Conservation (phyloP, 2,113 vertebrate species). For the Leptobrachium ailaonicum region DNA sequence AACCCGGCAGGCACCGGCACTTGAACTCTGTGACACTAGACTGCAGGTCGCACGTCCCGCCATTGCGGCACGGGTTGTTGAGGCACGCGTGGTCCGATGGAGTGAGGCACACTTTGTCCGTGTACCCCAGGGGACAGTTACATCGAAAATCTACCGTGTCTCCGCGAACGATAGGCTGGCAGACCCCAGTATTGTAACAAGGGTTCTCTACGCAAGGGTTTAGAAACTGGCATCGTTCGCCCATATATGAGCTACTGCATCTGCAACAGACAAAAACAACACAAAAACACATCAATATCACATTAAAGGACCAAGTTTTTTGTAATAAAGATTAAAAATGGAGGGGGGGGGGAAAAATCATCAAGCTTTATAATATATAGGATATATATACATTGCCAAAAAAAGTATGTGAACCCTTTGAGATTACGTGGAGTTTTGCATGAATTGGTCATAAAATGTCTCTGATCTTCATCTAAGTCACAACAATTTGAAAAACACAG, state of each 20-base stretch:
- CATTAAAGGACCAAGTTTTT: neutral
- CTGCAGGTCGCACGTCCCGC: slow-evolving; percentile 85
- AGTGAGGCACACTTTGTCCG: slow-evolving; percentile 77
- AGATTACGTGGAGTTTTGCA: too few relatives aligned
- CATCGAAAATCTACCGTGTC: slow-evolving; percentile 73
- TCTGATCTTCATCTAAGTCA: too few relatives aligned
- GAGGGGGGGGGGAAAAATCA: too few relatives aligned
- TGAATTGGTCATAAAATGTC: too few relatives aligned
- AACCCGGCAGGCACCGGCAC: slow-evolving; percentile 88
- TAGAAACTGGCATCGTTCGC: slow-evolving; percentile 80
- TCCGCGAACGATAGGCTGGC: slow-evolving; percentile 60
- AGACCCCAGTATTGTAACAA: slow-evolving; percentile 81
- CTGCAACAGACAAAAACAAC: slow-evolving; percentile 59
- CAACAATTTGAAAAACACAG: too few relatives aligned
- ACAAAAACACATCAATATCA: neutral
- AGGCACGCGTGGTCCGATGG: slow-evolving; percentile 76
- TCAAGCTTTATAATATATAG: too few relatives aligned
- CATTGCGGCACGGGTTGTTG: slow-evolving; percentile 83
- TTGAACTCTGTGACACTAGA: slow-evolving; percentile 71
- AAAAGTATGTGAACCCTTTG: too few relatives aligned
- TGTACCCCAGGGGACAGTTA: slow-evolving; percentile 79
- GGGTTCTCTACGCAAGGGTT: slow-evolving; percentile 78
- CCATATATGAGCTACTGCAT: slow-evolving; percentile 71
- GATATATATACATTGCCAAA: too few relatives aligned
- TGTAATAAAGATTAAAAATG: neutral